Evolutionary conservation across 92 coral and sea anemone species (phyloP).

Genomic region (Zoanthus sociatus): DNA sequence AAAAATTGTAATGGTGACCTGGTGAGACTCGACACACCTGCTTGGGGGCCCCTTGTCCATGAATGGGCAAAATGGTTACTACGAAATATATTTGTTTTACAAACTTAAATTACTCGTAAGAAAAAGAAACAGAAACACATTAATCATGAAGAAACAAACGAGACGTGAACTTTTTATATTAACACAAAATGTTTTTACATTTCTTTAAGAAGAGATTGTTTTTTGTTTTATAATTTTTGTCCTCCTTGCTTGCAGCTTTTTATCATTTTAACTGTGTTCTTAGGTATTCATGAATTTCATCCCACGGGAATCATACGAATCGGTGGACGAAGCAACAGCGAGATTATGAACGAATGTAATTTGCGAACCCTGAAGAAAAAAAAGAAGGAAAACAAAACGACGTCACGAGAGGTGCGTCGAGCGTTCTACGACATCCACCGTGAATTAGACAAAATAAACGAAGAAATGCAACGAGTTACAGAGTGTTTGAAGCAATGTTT

Average conservation of each 20-base stretch:
- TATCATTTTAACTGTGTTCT: neutral
- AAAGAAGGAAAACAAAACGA: constrained; percentile 62
- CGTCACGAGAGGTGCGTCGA: constrained; percentile 71
- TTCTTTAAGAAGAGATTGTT: neutral
- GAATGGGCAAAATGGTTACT: no score
- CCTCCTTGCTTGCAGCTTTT: neutral
- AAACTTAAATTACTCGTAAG: no score
- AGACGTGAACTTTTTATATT: no score
- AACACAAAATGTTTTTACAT: no score
- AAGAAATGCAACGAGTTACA: constrained; percentile 74
- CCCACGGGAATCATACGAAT: constrained; percentile 86
- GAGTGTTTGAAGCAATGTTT: constrained; percentile 80
- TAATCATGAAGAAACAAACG: no score
- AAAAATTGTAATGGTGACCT: no score
- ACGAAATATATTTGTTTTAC: no score
- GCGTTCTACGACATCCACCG: constrained; percentile 72
- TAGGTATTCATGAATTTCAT: constrained; percentile 87
- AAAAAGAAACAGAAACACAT: no score
- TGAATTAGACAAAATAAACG: constrained; percentile 72
- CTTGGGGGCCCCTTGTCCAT: no score
- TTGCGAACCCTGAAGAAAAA: constrained; percentile 72
- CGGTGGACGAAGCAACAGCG: constrained; percentile 95
- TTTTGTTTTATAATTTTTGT: neutral
- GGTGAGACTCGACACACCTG: no score
- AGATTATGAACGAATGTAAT: constrained; percentile 69